A percentile compares a stretch with the other conserved stretches of the same genome.
Evolutionary conservation across 2,797 vertebrate genomes (phyloP).

Genomic region (Peromyscus melanophrys): DNA sequence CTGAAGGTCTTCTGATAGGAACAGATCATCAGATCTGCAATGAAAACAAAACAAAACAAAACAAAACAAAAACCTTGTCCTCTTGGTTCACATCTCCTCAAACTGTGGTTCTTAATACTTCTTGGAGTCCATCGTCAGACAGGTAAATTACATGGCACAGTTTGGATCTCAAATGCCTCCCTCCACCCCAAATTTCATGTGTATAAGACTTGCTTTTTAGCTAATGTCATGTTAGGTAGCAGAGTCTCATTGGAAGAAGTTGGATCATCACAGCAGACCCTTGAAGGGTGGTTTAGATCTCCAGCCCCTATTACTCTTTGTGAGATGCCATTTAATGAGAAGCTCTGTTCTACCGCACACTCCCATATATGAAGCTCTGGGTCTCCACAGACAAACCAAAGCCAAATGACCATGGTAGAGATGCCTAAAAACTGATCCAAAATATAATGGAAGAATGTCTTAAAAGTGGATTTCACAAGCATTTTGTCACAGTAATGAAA

Average conservation of each 20-base stretch:
- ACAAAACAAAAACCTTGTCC: neutral
- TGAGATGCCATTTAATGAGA: no score
- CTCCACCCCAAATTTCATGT: rapidly evolving
- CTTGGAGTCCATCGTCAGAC: neutral
- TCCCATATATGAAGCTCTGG: neutral
- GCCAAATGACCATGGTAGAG: neutral
- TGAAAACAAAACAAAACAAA: neutral
- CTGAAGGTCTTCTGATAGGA: no score
- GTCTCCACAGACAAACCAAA: neutral
- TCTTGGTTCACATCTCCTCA: neutral
- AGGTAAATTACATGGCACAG: neutral
- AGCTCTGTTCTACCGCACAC: neutral
- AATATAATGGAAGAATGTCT: neutral
- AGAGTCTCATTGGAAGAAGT: neutral
- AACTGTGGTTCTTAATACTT: neutral
- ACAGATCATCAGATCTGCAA: neutral
- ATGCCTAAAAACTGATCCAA: neutral
- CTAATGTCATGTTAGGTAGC: neutral
- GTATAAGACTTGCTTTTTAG: rapidly evolving
- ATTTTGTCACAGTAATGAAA: neutral
- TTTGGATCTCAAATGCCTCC: neutral
- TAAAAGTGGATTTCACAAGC: neutral
- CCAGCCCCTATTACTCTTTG: neutral
- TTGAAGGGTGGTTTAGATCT: neutral
- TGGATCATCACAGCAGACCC: neutral